These are phyloP conservation scores for Alligator mississippiensis DNA, from an alignment of 2,113 vertebrate genomes.

Conservation along the genomic window DNA sequence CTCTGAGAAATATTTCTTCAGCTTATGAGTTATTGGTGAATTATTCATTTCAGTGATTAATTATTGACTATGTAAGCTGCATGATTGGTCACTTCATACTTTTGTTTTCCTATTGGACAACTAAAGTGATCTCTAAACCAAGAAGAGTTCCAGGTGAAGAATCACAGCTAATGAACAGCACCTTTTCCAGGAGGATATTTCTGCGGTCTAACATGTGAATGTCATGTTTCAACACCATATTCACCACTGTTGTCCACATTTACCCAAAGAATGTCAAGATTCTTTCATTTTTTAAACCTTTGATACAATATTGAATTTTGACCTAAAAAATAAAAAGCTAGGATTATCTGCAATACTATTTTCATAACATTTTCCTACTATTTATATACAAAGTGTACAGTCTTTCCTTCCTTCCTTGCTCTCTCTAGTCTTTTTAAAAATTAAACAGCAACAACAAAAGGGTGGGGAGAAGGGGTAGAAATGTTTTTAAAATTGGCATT, in stretches of 20 bases:
- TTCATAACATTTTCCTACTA: fast-evolving
- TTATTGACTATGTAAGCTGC: background rate
- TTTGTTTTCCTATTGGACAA: background rate
- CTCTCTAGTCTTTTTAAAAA: background rate
- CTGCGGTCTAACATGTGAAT: background rate
- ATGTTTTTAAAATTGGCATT: no score
- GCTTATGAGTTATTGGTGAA: no score
- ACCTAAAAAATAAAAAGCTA: background rate
- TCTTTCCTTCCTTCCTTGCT: background rate
- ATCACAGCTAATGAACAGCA: background rate
- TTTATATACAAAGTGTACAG: background rate
- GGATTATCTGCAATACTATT: background rate
- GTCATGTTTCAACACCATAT: background rate
- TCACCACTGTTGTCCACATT: no score
- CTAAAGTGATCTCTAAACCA: background rate
- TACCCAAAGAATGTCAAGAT: no score
- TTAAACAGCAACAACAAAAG: background rate
- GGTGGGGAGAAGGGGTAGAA: no score
- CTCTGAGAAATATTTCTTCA: no score
- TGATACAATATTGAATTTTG: background rate
- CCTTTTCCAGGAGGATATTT: background rate
- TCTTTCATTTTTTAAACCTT: no score
- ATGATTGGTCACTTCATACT: fast-evolving
- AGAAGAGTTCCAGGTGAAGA: background rate
- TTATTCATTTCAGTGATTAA: background rate